Evolutionary conservation across 2,113 vertebrate species (phyloP).

Genomic region (Mormyrus lacerda): DNA sequence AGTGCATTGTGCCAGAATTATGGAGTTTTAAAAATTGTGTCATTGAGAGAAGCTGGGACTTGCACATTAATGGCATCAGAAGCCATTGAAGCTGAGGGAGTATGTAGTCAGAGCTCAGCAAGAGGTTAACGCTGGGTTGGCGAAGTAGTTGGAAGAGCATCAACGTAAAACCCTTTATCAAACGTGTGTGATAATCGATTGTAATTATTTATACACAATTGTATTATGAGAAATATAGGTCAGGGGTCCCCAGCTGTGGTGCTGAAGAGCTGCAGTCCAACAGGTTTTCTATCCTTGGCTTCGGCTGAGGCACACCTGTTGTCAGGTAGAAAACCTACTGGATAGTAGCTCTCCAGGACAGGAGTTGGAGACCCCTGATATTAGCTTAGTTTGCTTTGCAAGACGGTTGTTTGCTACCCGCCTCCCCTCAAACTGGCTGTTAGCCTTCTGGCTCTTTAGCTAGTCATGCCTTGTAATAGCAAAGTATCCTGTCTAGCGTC

Average conservation of each 20-base stretch:
- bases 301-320: background rate
- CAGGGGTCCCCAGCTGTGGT: background rate
- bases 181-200: background rate
- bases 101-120: background rate
- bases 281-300: background rate
- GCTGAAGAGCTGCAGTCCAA: background rate
- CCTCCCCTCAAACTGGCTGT: too few species aligned
- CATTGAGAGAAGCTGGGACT: too few species aligned
- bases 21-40: background rate
- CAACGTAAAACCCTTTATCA: background rate
- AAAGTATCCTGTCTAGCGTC: too few species aligned
- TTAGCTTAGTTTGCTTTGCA: background rate
- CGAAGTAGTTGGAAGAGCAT: background rate
- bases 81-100: background rate
- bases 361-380: background rate
- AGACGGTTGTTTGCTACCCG: too few species aligned
- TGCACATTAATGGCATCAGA: background rate
- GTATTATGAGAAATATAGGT: background rate
- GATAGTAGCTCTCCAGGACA: background rate
- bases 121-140: background rate
- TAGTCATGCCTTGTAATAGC: too few species aligned
- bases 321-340: background rate
- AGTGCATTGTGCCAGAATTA: background rate
- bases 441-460: too few species aligned
- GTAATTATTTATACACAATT: background rate